A percentile compares a stretch with the other conserved stretches of the same genome.
phyloP scores from a whole-genome alignment of 1,140 invertebrate genomes.

The Cryptotermes secundus region DNA sequence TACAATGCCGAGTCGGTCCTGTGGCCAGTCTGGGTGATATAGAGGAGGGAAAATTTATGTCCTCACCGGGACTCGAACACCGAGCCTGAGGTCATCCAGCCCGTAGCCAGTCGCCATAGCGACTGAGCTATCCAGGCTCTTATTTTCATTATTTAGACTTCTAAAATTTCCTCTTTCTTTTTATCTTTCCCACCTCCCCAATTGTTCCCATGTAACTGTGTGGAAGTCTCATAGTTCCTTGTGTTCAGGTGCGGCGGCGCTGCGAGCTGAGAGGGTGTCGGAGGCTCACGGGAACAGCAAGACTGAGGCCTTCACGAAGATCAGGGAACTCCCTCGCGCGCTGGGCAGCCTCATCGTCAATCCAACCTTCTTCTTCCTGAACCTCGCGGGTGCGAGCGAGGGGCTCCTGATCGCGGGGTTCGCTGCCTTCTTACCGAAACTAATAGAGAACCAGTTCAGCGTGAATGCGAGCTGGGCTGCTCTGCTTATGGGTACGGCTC shows the following conservation, averaged over 20 bases:
- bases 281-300: constrained; percentile 60
- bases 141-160: no score
- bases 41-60: no score
- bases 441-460: constrained; percentile 82
- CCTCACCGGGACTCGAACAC: no score
- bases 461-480: constrained; percentile 71
- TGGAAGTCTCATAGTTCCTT: no score
- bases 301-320: constrained; percentile 57
- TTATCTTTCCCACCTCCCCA: no score
- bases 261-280: constrained; percentile 65
- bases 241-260: constrained; percentile 57
- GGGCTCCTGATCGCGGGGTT: constrained; percentile 77
- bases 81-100: no score
- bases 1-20: no score
- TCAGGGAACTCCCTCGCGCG: constrained; percentile 65
- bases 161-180: no score
- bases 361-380: constrained; percentile 79
- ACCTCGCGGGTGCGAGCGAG: constrained; percentile 74
- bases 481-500: constrained; percentile 67
- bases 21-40: no score
- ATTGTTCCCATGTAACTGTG: no score
- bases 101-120: no score
- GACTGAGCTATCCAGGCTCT: no score
- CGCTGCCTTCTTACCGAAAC: constrained; percentile 79
- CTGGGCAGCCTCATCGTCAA: constrained; percentile 67